Evolutionary conservation across 2,797 vertebrate species (phyloP), one percentile per base, ranked within the genome.

Genomic region (Poeciliopsis gracilis): DNA sequence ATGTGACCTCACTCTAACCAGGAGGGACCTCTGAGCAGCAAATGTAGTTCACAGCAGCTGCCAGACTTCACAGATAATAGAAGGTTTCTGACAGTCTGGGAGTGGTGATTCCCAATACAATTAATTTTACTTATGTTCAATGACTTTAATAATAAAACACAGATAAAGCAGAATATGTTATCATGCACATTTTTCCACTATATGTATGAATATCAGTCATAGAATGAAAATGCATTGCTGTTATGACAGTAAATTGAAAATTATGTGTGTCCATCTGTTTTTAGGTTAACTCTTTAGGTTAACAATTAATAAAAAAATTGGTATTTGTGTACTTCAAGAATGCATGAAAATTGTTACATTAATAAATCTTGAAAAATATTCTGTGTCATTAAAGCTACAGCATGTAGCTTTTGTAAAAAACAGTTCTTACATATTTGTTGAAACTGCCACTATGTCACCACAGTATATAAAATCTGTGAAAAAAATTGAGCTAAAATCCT

Each of bases 1-100:
- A 80, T 78, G 71, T 79, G 83, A 88, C 85, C 87, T 73, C 57
- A 23, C 72, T 79, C 47, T 63, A 73, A 83, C 75, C 81, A 80
- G 76, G 57, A 78, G 84, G 81, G 79, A 86, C 55, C 72, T 79
- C 83, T 57, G 51, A 49, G 75, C 49, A 69, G 67, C 57, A 57
- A 66, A 33, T 47, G 73, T 49, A 76, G 86, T 72, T 84, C 69
- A 84, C 53, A 76, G 61, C 77, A 77, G 76, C 74, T 74, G 78
- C 82, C 74, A 84, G 36, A 81, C 41, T 61, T 83, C 73, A 67
- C 75, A 83, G 59, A 71, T 10, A 25, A 75, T 43, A 66, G 20
- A 67, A 49, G 63, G 63, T 53, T 79, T 84, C 75, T 82, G 47
- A 84, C 66, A 74, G 36, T 45, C 53, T 38, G 63, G 53, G 80